Evolutionary conservation across 53 echinoderm and acorn worm genomes (phyloP), one percentile per base, ranked within the genome.

Genomic region (Holothuria scabra): DNA sequence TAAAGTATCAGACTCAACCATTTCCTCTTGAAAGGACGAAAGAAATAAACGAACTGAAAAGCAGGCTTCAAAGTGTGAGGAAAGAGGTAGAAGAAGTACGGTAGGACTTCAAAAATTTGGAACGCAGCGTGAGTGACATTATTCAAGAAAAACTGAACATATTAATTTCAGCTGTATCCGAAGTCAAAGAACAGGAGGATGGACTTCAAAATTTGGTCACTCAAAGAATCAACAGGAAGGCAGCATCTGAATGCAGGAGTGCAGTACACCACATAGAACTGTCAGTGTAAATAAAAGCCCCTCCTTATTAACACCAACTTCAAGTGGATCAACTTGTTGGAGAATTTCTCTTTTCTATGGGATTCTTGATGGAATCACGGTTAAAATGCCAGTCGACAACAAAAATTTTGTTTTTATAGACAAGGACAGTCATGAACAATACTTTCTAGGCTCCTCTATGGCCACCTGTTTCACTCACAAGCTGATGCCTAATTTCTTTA

Each of bases 401-500:
- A 3, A 67, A 18, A 67, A 37, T 4, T 18, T 0, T 5, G n/a
- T 68, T 11, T 68, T 31, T 68, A 4, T 68, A 38, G 69, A 68
- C 30, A 68, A 33, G 34, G 30, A 38, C 30, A 68, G 38, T 20
- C 16, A 68, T 2, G 68, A 68, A 38, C 68, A 68, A 68, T 68
- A 68, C 20, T 68, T 68, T 68, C 34, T 68, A n/a, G 68, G 68
- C 12, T 68, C 68, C 21, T 68, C 68, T 8, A 76, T 59, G 8
- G 76, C 76, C 1, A 56, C 56, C 13, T 14, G 57, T 30, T 76
- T 76, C 7, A 7, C 30, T 8, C 9, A 59, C 7, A 76, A 9
- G 20, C 21, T 76, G 56, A 58, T 76, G 58, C 78, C 78, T 18
- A 58, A 76, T 30, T 76, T 76, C 25, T 76, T 76, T 32, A 56